These are phyloP conservation scores for Pantala flavescens DNA, from an alignment of 1,140 invertebrate genomes.

Conservation along the genomic window DNA sequence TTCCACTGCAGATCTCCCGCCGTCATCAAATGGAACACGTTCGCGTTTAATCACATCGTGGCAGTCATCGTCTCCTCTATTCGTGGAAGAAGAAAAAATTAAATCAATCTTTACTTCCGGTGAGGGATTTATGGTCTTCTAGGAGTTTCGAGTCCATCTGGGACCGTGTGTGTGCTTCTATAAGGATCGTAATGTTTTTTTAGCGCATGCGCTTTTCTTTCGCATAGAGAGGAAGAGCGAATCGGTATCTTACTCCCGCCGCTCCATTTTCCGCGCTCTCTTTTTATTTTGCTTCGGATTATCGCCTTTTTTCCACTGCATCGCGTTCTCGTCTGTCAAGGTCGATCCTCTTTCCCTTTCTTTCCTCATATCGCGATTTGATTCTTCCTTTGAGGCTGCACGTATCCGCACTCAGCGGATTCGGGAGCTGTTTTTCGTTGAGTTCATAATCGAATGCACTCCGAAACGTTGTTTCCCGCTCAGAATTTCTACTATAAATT, in stretches of 20 bases:
- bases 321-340: background rate
- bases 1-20: background rate
- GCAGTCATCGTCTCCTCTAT: background rate
- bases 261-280: background rate
- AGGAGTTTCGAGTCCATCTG: background rate
- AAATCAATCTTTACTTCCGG: background rate
- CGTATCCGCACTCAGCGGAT: too few relatives aligned
- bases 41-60: background rate
- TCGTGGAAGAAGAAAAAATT: background rate
- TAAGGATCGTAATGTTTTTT: background rate
- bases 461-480: too few relatives aligned
- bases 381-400: background rate
- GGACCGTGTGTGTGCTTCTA: background rate
- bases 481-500: too few relatives aligned
- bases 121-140: background rate
- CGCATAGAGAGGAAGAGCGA: background rate
- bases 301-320: background rate
- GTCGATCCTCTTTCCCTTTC: background rate
- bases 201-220: background rate
- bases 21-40: slow-evolving; percentile 8
- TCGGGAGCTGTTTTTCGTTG: too few relatives aligned
- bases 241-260: background rate
- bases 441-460: too few relatives aligned
- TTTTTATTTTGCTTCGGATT: background rate
- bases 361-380: background rate